phyloP scores from a whole-genome alignment of 2,888 invertebrate species.

The Plagodis pulveraria region DNA sequence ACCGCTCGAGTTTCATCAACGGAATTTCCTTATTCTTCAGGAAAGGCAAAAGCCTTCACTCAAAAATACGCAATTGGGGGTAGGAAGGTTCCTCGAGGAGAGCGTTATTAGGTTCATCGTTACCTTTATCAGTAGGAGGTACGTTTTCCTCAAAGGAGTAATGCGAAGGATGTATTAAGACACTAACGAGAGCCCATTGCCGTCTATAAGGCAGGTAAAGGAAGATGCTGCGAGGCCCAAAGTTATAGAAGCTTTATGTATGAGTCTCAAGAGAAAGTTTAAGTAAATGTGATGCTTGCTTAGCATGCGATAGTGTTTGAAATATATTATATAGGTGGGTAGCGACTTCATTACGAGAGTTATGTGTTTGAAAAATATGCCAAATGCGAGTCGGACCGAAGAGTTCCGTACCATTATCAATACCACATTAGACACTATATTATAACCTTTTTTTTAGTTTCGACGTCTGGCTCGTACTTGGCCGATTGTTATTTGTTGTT shows the following conservation, averaged over 20 bases:
- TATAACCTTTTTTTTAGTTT: no score
- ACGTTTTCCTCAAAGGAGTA: slow-evolving; percentile 38
- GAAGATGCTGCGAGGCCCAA: slow-evolving; percentile 10
- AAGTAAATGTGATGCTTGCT: background rate
- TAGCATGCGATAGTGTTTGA: no score
- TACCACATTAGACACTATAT: no score
- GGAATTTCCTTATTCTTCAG: slow-evolving; percentile 5
- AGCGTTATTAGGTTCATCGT: slow-evolving; percentile 27
- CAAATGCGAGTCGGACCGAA: no score
- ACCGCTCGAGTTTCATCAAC: slow-evolving; percentile 9
- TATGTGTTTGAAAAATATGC: no score
- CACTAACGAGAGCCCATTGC: slow-evolving; percentile 35
- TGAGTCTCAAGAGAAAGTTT: background rate
- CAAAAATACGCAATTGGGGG: slow-evolving; percentile 6
- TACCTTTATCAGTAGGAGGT: slow-evolving; percentile 34
- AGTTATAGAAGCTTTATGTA: slow-evolving; percentile 17
- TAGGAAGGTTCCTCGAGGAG: slow-evolving; percentile 6
- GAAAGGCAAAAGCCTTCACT: slow-evolving; percentile 7
- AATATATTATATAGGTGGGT: no score
- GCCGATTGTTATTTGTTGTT: no score
- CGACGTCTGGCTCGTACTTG: no score
- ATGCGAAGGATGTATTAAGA: slow-evolving; percentile 38
- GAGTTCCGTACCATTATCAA: no score
- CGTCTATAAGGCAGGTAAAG: slow-evolving; percentile 33
- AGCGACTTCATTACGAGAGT: no score